Evolutionary conservation across 2,888 invertebrate species (phyloP).

Genomic region (Phania funesta): DNA sequence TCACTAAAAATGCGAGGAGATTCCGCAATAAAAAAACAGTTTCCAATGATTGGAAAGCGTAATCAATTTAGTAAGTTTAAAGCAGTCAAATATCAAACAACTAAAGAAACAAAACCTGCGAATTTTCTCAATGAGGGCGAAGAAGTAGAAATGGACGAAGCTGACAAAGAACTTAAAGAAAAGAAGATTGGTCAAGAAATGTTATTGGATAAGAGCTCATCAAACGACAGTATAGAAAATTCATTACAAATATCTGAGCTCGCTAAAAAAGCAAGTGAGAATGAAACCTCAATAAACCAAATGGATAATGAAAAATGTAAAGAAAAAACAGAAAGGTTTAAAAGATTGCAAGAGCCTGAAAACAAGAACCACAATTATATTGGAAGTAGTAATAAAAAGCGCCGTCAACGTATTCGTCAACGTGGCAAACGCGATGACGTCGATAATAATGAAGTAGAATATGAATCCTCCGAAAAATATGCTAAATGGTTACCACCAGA

Average conservation of each 20-base stretch:
- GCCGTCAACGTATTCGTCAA: constrained; percentile 75
- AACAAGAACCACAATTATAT: neutral
- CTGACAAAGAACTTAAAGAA: neutral
- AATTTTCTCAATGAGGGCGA: constrained; percentile 71
- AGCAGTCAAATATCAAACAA: constrained; percentile 69
- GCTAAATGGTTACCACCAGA: constrained; percentile 89
- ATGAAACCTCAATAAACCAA: neutral
- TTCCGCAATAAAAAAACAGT: constrained; percentile 60
- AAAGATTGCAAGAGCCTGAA: neutral
- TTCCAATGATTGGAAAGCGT: constrained; percentile 81
- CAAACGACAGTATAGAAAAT: neutral
- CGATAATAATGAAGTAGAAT: constrained; percentile 80
- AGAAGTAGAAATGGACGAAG: constrained; percentile 70
- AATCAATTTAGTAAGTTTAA: constrained; percentile 79
- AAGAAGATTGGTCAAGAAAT: neutral
- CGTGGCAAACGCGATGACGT: constrained; percentile 78
- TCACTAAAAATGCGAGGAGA: constrained; percentile 23
- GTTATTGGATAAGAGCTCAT: neutral
- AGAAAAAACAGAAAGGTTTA: neutral
- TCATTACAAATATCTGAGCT: neutral
- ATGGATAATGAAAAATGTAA: neutral
- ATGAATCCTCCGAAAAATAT: constrained; percentile 83
- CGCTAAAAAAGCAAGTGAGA: neutral
- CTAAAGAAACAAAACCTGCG: constrained; percentile 51
- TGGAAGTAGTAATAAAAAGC: constrained; percentile 68